These are phyloP conservation scores for Brachystomella parvula DNA, from an alignment of 1,140 invertebrate genomes.

Conservation along the genomic window DNA sequence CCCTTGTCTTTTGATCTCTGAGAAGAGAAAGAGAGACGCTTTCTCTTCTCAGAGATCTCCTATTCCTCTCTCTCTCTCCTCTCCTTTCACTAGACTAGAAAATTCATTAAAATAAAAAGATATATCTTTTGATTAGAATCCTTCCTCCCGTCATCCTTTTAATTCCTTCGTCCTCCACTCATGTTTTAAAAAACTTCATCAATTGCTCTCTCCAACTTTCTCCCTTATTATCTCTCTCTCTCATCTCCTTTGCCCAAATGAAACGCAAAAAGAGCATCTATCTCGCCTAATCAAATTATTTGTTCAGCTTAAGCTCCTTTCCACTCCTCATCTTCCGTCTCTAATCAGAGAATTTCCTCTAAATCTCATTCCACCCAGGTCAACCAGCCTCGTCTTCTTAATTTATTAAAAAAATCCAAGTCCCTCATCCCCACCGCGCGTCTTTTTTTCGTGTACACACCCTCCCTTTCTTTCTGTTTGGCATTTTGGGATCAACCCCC, in stretches of 20 bases:
- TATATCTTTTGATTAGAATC: constrained; percentile 40
- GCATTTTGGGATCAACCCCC: no score
- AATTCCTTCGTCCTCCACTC: constrained; percentile 36
- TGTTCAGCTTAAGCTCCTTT: constrained; percentile 27
- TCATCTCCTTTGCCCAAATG: background rate
- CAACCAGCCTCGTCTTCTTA: no score
- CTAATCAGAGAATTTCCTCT: constrained; percentile 21
- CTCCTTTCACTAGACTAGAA: constrained; percentile 31
- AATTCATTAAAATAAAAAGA: constrained; percentile 40
- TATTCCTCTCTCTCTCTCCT: constrained; percentile 25
- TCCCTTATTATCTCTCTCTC: constrained; percentile 1
- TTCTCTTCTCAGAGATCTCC: constrained; percentile 9
- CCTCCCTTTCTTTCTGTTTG: no score
- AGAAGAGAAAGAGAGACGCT: background rate
- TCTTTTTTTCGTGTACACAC: no score
- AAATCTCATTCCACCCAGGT: no score
- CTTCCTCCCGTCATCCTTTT: constrained; percentile 37
- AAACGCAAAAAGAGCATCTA: background rate
- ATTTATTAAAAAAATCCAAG: no score
- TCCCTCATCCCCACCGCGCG: no score
- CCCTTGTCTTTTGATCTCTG: constrained; percentile 35
- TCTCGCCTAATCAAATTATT: constrained; percentile 36
- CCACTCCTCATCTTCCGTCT: constrained; percentile 13
- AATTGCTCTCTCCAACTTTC: constrained; percentile 25
- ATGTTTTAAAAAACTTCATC: constrained; percentile 38